phyloP scores from a whole-genome alignment of 2,113 vertebrate species.

The Hippocampus guttulatus region DNA sequence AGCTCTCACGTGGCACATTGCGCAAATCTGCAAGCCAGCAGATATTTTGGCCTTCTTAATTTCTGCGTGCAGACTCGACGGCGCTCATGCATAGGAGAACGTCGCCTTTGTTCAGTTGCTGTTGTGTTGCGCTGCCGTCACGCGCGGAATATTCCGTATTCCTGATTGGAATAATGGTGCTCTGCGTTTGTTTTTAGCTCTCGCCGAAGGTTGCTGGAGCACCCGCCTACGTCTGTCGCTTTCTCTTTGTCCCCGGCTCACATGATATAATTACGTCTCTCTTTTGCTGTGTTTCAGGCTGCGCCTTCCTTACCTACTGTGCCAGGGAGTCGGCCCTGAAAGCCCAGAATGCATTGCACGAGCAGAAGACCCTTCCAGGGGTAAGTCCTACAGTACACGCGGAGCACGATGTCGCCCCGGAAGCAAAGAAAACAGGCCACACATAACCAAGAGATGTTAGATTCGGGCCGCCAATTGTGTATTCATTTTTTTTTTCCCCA shows the following conservation, averaged over 20 bases:
- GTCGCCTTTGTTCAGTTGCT: slow-evolving; percentile 30
- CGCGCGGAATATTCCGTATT: slow-evolving; percentile 13
- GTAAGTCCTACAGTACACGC: slow-evolving; percentile 70
- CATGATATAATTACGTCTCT: slow-evolving; percentile 39
- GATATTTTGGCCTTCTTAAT: slow-evolving; percentile 15
- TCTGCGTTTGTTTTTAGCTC: slow-evolving; percentile 37
- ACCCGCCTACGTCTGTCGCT: slow-evolving; percentile 31
- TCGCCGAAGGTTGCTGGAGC: slow-evolving; percentile 38
- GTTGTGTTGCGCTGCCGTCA: slow-evolving; percentile 25
- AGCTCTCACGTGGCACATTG: slow-evolving; percentile 33
- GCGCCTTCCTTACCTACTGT: slow-evolving; percentile 92
- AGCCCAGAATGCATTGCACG: slow-evolving; percentile 86
- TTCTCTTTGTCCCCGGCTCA: slow-evolving; percentile 32
- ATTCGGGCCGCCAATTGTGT: not conserved
- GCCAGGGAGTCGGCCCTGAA: slow-evolving; percentile 88
- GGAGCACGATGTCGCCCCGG: slow-evolving; percentile 23
- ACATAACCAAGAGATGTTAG: not conserved
- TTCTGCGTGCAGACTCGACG: slow-evolving; percentile 20
- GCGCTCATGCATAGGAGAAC: slow-evolving; percentile 32
- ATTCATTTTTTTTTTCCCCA: slow-evolving; percentile 29
- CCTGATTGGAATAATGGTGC: slow-evolving; percentile 35
- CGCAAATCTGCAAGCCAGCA: slow-evolving; percentile 25
- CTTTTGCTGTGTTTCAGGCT: slow-evolving; percentile 69
- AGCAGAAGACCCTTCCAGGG: slow-evolving; percentile 90
- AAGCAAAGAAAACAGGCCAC: slow-evolving; percentile 26